Evolutionary conservation across 1,140 invertebrate species (phyloP), one percentile per base, ranked within the genome.

Genomic region (Drusus annulatus): DNA sequence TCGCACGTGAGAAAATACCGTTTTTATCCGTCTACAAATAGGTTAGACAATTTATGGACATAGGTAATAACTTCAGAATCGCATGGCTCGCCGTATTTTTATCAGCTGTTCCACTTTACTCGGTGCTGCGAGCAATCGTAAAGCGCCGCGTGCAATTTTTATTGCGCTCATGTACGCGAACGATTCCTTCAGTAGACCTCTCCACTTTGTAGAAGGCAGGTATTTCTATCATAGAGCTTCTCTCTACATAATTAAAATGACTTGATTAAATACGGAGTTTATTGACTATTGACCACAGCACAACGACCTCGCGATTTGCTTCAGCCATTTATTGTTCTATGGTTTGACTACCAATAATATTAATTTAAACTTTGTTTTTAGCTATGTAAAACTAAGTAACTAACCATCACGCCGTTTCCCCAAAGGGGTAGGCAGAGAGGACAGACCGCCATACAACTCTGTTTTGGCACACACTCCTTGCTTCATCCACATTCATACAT

Each of bases 11-110:
- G 21, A 25, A 25, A 25, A 65, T 56, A 65, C 62, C 62, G 62
- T 65, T 65, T 65, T 65, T 65, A 65, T 65, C 23, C 62, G 62
- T 65, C 62, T 36, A 65, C 62, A 65, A 65, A 65, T 65, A 65
- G 62, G 62, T 65, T 65, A 65, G 62, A n/a, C 62, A 28, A 21
- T 25, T 21, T 65, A 65, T 65, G 62, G 62, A 23, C 62, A 65
- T 17, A 56, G 54, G 54, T 65, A 65, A 65, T 65, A 31, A 25
- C 62, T 65, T 65, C 16, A 16, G 21, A 65, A 65, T 65, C 62
- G 25, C 62, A 28, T 25, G 10, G 28, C 25, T 65, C 23, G 23
- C 19, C 23, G 60, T 63, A 63, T 23, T 63, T 65, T 65, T 65
- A 65, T 65, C 23, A 25, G 28, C 21, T 65, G 62, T 65, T 65